Base-by-base conservation (phyloP, 2,797 vertebrate genomes). In the Gila robusta region DNA sequence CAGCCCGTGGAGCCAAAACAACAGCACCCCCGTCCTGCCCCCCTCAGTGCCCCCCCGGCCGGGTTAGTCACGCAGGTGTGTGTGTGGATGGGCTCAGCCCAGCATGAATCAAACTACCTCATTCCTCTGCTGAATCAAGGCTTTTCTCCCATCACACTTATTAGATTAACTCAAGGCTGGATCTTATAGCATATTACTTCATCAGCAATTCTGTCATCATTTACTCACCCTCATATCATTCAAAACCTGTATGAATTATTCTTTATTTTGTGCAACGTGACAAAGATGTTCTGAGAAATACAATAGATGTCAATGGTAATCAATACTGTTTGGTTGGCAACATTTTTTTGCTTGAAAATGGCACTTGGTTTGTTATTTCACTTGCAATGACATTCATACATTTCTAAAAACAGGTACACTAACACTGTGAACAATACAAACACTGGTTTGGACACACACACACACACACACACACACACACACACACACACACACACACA, bases 1-100 rank as follows among this genome's bases (percentile, higher is more conserved):
- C 37, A 52, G 67, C 54, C 87, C 56, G 74, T 82, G 88, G 85
- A 88, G 87, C 83, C 89, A 86, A 88, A 91, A 90, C 88, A 90
- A 87, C 87, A 90, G 81, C 80, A 87, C 49, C 78, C 74, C 72
- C 54, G 28, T 26, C 73, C 69, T 23, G 64, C 69, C 73, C 49
- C 62, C 47, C 47, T 10, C 49, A 21, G 47, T 17, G 41, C 47
- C 49, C 3, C n/a, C 35, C 35, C 35, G 35, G 35, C 35, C 35
- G 35, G 44, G 71, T 6, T 3, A 37, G 72, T 26, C 19, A 39
- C 4, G 3, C 32, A 52, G 47, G 67, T 71, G 41, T 71, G 52
- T 37, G 14, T 49, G 28, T 54, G 79, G 28, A 52, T 52, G 5
- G 19, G 35, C 35, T 64, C 35, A 39, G n/a, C 23, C 14, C 54